Percentiles rank a stretch among this genome's conserved stretches.
phyloP scores from a whole-genome alignment of 2,797 vertebrate genomes.

The Rhyacichthys aspro region DNA sequence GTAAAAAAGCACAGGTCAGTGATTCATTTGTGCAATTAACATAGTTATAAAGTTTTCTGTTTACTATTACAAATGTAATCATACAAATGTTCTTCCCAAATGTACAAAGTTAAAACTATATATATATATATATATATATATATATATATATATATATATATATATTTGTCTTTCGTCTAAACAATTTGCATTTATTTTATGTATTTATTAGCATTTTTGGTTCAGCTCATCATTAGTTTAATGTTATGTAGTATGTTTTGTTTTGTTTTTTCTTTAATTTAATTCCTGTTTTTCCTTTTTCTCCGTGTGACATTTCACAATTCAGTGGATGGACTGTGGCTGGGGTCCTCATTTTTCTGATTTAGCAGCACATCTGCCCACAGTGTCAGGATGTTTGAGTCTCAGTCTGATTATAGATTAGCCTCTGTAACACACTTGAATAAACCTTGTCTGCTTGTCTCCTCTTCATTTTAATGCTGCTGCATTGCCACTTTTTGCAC shows the following conservation, averaged over 20 bases:
- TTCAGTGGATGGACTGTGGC: conserved; percentile 28
- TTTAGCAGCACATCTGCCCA: conserved; percentile 56
- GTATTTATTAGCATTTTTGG: neutral
- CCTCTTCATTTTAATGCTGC: conserved; percentile 51
- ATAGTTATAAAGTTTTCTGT: neutral
- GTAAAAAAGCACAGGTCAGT: conserved; percentile 19
- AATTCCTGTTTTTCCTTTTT: neutral
- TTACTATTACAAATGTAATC: neutral
- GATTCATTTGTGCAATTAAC: conserved; percentile 11
- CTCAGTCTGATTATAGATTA: conserved; percentile 71
- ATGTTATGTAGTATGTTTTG: too few relatives aligned
- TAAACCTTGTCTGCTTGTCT: conserved; percentile 58
- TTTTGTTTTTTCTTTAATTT: neutral
- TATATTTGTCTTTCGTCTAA: neutral
- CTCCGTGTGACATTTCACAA: conserved; percentile 31
- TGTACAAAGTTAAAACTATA: too few relatives aligned
- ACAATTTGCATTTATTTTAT: neutral
- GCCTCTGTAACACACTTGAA: conserved; percentile 67
- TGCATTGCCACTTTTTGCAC: conserved; percentile 36
- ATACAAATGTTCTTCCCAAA: neutral
- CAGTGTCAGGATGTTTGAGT: conserved; percentile 59
- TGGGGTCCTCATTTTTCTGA: conserved; percentile 60
- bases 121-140: too few relatives aligned
- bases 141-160: too few relatives aligned
- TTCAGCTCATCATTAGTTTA: conserved; percentile 29